A percentile compares a stretch with the other conserved stretches of the same genome.
These are phyloP conservation scores for Thumatha senex DNA, from an alignment of 2,888 invertebrate genomes.

Conservation along the genomic window DNA sequence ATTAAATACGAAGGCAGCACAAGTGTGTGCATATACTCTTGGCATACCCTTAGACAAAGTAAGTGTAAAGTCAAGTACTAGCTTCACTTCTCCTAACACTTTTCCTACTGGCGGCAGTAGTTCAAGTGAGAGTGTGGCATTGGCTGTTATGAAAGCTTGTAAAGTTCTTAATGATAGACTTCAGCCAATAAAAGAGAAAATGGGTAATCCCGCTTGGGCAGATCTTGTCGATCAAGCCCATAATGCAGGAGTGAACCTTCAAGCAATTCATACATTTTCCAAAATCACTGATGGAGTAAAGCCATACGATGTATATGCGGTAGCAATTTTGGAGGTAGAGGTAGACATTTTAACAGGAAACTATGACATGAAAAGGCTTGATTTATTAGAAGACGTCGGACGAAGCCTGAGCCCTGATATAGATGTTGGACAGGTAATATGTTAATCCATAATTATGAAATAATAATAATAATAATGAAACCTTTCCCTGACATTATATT, in stretches of 20 bases:
- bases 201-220: conserved; percentile 82
- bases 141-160: conserved; percentile 85
- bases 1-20: conserved; percentile 90
- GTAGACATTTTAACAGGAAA: conserved; percentile 91
- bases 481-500: too few species aligned
- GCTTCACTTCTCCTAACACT: conserved; percentile 85
- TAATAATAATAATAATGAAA: too few species aligned
- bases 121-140: conserved; percentile 85
- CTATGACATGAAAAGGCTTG: conserved; percentile 86
- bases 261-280: conserved; percentile 83
- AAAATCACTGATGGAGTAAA: conserved; percentile 70
- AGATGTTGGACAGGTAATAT: conserved; percentile 87
- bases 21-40: conserved; percentile 88
- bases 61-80: conserved; percentile 85
- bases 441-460: conserved; percentile 36
- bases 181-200: conserved; percentile 81
- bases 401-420: conserved; percentile 88
- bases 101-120: conserved; percentile 86
- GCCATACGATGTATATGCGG: conserved; percentile 86
- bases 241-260: conserved; percentile 80
- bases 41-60: conserved; percentile 87
- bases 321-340: conserved; percentile 87
- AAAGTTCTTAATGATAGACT: conserved; percentile 84
- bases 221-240: conserved; percentile 81
- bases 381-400: conserved; percentile 89